A percentile compares a stretch with the other conserved stretches of the same genome.
Evolutionary conservation across 1,140 invertebrate genomes (phyloP).

Genomic region (Heliconius nattereri): DNA sequence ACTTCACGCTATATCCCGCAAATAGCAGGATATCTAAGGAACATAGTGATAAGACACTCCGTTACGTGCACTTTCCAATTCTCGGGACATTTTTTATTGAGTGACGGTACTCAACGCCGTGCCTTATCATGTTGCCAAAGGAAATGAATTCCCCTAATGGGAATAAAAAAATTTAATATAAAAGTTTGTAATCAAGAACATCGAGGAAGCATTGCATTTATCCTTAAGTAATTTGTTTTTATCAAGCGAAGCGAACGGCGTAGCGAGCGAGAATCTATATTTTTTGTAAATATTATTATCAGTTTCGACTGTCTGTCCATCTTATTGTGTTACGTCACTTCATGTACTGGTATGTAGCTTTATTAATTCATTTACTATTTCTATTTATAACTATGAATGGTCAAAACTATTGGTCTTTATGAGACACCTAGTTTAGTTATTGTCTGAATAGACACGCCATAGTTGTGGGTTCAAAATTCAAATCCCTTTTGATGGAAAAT

Average conservation of each 20-base stretch:
- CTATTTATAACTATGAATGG: conserved; percentile 10
- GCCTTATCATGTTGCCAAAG: background rate
- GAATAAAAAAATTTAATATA: background rate
- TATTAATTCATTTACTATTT: conserved; percentile 2
- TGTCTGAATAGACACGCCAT: too few species aligned
- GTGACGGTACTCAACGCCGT: background rate
- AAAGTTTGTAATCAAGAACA: too few species aligned
- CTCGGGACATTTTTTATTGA: background rate
- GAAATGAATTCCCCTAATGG: background rate
- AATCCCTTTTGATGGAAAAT: too few species aligned
- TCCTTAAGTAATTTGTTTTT: too few species aligned
- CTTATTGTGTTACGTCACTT: background rate
- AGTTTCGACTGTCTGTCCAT: background rate
- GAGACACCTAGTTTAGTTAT: background rate
- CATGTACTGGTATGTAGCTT: background rate
- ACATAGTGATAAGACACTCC: background rate
- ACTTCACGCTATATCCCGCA: background rate
- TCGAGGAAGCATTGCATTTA: too few species aligned
- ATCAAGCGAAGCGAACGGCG: too few species aligned
- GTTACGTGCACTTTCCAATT: background rate
- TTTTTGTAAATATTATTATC: background rate
- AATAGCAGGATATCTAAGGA: background rate
- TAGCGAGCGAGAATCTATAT: too few species aligned
- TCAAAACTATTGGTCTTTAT: background rate
- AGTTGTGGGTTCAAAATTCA: too few species aligned